Evolutionary conservation across 2,797 vertebrate genomes (phyloP), one percentile per base, ranked within the genome.

Genomic region (Fratercula arctica): DNA sequence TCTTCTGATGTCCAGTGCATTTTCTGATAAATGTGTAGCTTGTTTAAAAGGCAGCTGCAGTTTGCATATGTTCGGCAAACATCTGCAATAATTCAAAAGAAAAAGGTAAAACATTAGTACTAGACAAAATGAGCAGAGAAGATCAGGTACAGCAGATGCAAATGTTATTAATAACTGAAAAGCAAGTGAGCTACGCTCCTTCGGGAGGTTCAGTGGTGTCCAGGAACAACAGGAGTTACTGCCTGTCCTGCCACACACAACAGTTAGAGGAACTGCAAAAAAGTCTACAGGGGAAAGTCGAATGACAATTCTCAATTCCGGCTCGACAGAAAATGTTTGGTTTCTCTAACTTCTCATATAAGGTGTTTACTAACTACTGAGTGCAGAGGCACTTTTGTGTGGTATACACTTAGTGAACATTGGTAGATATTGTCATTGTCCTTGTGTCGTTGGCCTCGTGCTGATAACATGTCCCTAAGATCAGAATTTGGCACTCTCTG

Each of bases 371-470:
- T 46, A 46, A 37, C 12, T 66, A 23, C 46, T 48, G 35, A 33
- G 39, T 9, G 35, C 26, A 37, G 50, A 29, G 39, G 23, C 13
- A 50, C 3, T 63, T 85, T 68, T 13, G 21, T n/a, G 1, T 7
- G 43, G 25, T 6, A 28, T 5, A n/a, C 13, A 5, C 9, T 25
- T 28, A n/a, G 15, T 37, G 33, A 69, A 9, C 18, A 10, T 0
- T 41, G 59, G 17, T 84, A 84, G 67, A 13, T 41, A 6, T 4
- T 76, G 10, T 18, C 13, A 60, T 61, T 80, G 54, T 33, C 23
- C 43, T 63, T 68, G 16, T 70, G 51, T 24, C 2, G 0, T 39
- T 80, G 33, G 16, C 9, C 29, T 72, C 0, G 0, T 26, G 37
- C 24, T 68, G 41, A 8, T 16, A 33, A 11, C 0, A 1, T 3